A percentile compares a stretch with the other conserved stretches of the same genome.
phyloP scores from a whole-genome alignment of 2,888 invertebrate species.

The Idaea aversata region DNA sequence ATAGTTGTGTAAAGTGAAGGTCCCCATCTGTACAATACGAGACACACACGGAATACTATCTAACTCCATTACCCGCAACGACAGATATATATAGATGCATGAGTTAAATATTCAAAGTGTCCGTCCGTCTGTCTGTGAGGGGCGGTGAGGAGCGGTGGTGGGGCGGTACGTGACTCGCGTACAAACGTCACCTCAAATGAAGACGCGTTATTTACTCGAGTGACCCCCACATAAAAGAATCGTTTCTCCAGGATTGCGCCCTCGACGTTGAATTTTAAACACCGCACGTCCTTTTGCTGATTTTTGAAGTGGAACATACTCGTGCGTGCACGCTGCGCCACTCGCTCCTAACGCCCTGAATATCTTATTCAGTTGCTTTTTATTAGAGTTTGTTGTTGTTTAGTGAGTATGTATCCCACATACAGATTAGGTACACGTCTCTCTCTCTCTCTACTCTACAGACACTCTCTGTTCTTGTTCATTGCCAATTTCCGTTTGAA shows the following conservation, averaged over 20 bases:
- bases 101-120: slow-evolving; percentile 32
- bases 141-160: slow-evolving; percentile 15
- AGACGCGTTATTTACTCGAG: slow-evolving; percentile 67
- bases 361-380: background rate
- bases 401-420: background rate
- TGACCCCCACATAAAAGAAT: slow-evolving; percentile 66
- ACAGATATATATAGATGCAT: slow-evolving; percentile 26
- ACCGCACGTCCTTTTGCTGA: slow-evolving; percentile 25
- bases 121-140: slow-evolving; percentile 7
- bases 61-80: slow-evolving; percentile 16
- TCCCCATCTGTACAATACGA: background rate
- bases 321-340: slow-evolving; percentile 7
- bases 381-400: background rate
- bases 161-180: slow-evolving; percentile 41
- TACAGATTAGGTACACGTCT: background rate
- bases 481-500: background rate
- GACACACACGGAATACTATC: slow-evolving; percentile 2
- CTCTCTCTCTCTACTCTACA: background rate
- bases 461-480: background rate
- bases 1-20: background rate
- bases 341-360: background rate
- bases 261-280: slow-evolving; percentile 67
- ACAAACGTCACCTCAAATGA: slow-evolving; percentile 38
- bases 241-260: slow-evolving; percentile 56
- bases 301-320: slow-evolving; percentile 12